Evolutionary conservation across 2,113 vertebrate species (phyloP), one percentile per base, ranked within the genome.

Genomic region (Triplophysa siluroides): DNA sequence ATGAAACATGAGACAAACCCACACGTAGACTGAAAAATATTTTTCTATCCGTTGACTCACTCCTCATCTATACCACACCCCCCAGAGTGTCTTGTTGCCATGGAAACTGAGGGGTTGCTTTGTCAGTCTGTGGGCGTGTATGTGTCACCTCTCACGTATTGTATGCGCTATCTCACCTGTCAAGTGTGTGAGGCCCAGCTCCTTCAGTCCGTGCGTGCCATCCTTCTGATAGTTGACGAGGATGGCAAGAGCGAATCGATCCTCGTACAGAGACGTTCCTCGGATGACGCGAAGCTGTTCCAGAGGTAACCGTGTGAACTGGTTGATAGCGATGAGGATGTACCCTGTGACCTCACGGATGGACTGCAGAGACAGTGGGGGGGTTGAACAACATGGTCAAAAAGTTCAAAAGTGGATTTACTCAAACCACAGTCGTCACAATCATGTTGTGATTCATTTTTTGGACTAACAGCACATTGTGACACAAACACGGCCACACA

Each of bases 301-400:
- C 86, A 99, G 86, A 0, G 97, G 97, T 80, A 98, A 87, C 0
- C 85, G 87, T 1, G 86, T 84, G 83, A 98, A 95, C 82, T 95
- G 92, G 33, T 96, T 99, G 87, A 98, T 83, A 64, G 94, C 96
- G 6, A 98, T 90, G 0, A 99, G 91, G 82, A 99, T 90, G 68
- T 98, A 97, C 23, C 96, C 96, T 0, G 96, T 97, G 86, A 98
- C 96, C 89, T 98, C 96, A 65, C 95, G 94, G 89, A 99, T 97
- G 76, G 95, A 95, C 97, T 98, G 88, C 2, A 56, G 64, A 3
- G 67, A 81, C 24, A 76, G 16, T 50, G n/a, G n/a, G n/a, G n/a
- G n/a, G n/a, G n/a, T n/a, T n/a, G 68, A 12, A 70, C 33, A 38
- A 60, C 23, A 19, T 62, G 50, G 13, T 26, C 83, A 58, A 58